Percentiles rank a stretch among this genome's conserved stretches.
Conservation (phyloP, 2,113 vertebrate genomes). For the Dasyornis broadbenti region DNA sequence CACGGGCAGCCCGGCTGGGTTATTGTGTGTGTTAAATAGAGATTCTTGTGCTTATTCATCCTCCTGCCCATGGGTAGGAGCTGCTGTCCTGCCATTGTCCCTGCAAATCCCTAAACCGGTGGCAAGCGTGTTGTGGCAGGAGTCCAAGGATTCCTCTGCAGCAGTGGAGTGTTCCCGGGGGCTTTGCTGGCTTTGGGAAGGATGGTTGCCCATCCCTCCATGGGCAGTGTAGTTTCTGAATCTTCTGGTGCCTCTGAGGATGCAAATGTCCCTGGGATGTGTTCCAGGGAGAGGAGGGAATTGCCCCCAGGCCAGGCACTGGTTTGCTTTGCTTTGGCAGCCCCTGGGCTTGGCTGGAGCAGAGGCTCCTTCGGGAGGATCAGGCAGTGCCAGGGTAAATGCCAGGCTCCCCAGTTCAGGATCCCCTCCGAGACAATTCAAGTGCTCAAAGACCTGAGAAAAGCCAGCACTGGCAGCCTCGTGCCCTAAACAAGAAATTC, state of each 20-base stretch:
- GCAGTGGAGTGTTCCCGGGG: background rate
- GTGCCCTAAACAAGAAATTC: background rate
- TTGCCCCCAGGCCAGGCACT: background rate
- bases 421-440: background rate
- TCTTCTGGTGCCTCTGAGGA: background rate
- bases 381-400: background rate
- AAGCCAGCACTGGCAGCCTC: background rate
- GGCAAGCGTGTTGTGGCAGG: background rate
- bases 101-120: background rate
- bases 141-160: background rate
- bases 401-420: background rate
- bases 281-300: background rate
- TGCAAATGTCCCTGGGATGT: background rate
- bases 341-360: background rate
- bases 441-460: background rate
- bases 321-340: background rate
- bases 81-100: background rate
- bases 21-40: background rate
- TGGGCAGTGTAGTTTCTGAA: rapidly evolving
- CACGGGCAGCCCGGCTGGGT: background rate
- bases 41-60: background rate
- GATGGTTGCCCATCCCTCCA: rapidly evolving
- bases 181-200: background rate
- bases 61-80: background rate
- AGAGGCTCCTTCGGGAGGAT: background rate